Conservation (phyloP, 2,888 invertebrate species). For the Apoderus coryli region DNA sequence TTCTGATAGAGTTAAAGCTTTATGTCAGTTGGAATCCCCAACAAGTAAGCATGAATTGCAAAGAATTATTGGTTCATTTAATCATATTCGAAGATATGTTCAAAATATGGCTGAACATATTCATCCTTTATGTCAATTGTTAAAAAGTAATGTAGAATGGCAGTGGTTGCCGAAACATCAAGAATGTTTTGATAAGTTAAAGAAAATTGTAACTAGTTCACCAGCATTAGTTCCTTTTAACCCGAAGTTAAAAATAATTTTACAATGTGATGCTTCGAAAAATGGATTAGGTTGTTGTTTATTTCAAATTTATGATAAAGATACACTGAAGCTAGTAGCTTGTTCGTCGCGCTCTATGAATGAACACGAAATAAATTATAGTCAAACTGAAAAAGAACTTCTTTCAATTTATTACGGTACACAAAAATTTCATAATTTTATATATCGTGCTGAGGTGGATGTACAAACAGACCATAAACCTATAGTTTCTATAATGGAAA, state of each 20-base stretch:
- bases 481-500: conserved; percentile 15
- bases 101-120: conserved; percentile 13
- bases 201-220: conserved; percentile 12
- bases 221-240: conserved; percentile 16
- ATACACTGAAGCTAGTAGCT: no score
- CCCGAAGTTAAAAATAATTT: no score
- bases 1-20: conserved; percentile 9
- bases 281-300: no score
- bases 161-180: conserved; percentile 15
- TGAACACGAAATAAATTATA: conserved; percentile 9
- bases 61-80: conserved; percentile 9
- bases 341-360: no score
- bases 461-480: conserved; percentile 17
- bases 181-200: conserved; percentile 14
- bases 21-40: conserved; percentile 1
- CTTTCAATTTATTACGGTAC: conserved; percentile 14
- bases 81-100: not conserved
- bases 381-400: conserved; percentile 16
- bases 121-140: conserved; percentile 13
- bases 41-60: conserved; percentile 10
- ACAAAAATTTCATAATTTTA: conserved; percentile 17
- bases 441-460: conserved; percentile 13
- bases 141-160: conserved; percentile 15
- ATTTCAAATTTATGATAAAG: no score
- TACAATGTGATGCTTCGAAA: no score